Evolutionary conservation across 1,140 invertebrate genomes (phyloP), one percentile per base, ranked within the genome.

Genomic region (Cydia splendana): DNA sequence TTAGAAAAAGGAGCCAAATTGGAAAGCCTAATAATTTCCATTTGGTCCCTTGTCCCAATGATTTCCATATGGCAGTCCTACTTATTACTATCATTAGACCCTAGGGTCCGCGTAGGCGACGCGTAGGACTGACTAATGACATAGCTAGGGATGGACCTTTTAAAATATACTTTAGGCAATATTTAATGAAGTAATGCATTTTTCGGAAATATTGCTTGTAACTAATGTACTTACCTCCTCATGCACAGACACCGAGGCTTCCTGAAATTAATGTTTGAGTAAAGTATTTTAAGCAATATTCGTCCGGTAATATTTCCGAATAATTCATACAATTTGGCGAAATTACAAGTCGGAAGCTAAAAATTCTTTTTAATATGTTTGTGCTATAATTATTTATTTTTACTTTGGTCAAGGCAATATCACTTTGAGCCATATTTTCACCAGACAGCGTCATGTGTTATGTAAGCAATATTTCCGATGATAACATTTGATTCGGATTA

Each of bases 61-160:
- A 62, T 62, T 62, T 62, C 57, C 57, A 62, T 62, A 62, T 62
- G 57, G 57, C 57, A 20, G 20, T 62, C 57, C 57, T 12, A 62
- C 57, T 62, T 62, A 62, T 62, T 62, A 62, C 57, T 62, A 24
- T 62, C 57, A 62, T 62, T 62, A 62, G 57, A 62, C 57, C 57
- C 57, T 62, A 62, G 20, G 57, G 57, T 62, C 57, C 57, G 57
- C 20, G 57, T 62, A 62, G 57, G 57, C 57, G 57, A 62, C 10
- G 57, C 57, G 57, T 62, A 24, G 57, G 57, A 62, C 57, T 62
- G 57, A 62, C 57, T 62, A 62, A 62, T 62, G 57, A 62, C 20
- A 24, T 24, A 24, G 20, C 57, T 62, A 62, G 57, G 57, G 57
- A 24, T 62, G 57, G 0, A 53, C 57, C 20, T 24, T 62, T 24